A percentile compares a stretch with the other conserved stretches of the same genome.
phyloP scores from a whole-genome alignment of 2,888 invertebrate genomes.

The Cordilura impudica region DNA sequence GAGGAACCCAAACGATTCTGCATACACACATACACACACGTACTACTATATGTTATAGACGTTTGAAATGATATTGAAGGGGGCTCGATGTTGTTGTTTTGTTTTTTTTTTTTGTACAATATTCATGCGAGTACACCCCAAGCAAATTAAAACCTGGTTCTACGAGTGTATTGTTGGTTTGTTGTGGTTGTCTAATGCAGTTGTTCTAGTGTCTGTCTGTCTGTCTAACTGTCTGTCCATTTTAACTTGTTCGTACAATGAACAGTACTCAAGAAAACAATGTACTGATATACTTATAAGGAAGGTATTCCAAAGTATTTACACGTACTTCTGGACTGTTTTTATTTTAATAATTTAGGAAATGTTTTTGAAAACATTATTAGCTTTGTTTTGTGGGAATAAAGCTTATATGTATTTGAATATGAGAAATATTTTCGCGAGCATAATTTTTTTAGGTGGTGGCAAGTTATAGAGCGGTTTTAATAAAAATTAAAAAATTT shows the following conservation, averaged over 20 bases:
- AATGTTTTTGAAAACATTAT: too few relatives aligned
- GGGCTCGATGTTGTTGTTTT: not conserved
- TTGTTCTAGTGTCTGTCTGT: slow-evolving; percentile 18
- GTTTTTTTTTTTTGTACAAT: not conserved
- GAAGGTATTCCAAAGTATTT: slow-evolving; percentile 36
- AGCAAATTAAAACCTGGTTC: not conserved
- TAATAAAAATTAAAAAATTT: too few relatives aligned
- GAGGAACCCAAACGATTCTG: too few relatives aligned
- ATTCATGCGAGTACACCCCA: not conserved
- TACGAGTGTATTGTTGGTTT: slow-evolving; percentile 26
- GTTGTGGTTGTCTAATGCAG: slow-evolving; percentile 25
- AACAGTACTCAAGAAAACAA: slow-evolving; percentile 50
- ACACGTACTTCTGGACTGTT: not conserved
- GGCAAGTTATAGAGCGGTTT: too few relatives aligned
- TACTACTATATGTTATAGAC: not conserved
- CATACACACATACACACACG: too few relatives aligned
- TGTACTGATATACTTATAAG: slow-evolving; percentile 36
- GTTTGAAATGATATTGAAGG: not conserved
- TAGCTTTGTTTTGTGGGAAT: too few relatives aligned
- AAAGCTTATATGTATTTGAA: too few relatives aligned
- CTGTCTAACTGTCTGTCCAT: not conserved
- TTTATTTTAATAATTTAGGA: too few relatives aligned
- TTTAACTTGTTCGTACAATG: slow-evolving; percentile 16
- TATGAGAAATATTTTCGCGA: too few relatives aligned
- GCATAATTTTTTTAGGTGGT: too few relatives aligned